Evolutionary conservation across 2,113 vertebrate genomes (phyloP), one percentile per base, ranked within the genome.

Genomic region (Bujurquina vittata): DNA sequence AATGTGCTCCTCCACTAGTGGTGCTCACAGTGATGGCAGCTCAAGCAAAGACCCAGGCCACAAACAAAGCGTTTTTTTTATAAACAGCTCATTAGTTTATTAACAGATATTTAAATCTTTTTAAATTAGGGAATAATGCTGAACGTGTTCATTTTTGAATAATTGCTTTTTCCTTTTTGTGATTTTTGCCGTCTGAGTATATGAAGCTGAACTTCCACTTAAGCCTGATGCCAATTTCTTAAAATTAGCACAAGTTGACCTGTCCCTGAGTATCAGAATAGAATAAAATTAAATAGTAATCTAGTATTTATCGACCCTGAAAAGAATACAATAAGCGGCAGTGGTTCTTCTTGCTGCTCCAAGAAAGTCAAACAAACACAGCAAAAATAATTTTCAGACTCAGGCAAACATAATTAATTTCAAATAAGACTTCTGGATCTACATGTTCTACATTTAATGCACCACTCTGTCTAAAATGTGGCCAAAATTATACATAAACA

Each of bases 401-500:
- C 46, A 31, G 46, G 46, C 26, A 54, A 54, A 72, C 26, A 54
- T 54, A 72, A 72, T 72, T 54, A 72, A 46, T 54, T 72, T 33
- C n/a, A 72, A 72, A 72, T 72, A 72, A 72, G 46, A 49, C 46
- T 52, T 52, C 46, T 17, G 1, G 14, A 49, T 17, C 15, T 17
- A 54, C 46, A 31, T 10, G 3, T 29, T 72, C 43, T 72, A 54
- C 31, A 54, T 54, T 52, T 14, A 72, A 72, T 72, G 31, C 18
- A 72, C 26, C 10, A 26, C 40, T 63, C 55, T 18, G 7, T 20
- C 61, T 37, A 56, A 49, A 80, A 69, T n/a, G 17, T 56, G 61
- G 46, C 62, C 33, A 75, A 81, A 87, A 79, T 52, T 59, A 37
- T 74, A 85, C 75, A 84, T 61, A 77, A 83, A 85, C 67, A 79